Conservation (phyloP, 2,113 vertebrate genomes). For the Kryptolebias marmoratus region DNA sequence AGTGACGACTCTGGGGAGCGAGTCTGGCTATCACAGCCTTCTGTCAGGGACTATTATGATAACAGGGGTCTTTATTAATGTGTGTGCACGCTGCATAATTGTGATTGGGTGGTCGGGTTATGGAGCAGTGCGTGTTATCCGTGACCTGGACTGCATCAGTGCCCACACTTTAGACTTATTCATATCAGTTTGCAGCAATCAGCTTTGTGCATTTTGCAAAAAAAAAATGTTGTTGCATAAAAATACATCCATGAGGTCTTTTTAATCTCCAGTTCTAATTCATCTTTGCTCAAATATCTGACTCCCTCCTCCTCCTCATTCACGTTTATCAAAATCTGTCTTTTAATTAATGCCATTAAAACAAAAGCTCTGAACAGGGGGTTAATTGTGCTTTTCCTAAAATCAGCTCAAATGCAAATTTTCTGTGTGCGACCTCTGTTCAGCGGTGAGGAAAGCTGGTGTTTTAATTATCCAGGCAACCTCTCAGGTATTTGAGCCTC, state of each 20-base stretch:
- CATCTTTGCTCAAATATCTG: neutral
- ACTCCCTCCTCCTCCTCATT: constrained; percentile 6
- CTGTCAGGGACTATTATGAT: constrained; percentile 29
- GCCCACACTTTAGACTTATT: constrained; percentile 5
- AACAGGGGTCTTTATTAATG: constrained; percentile 22
- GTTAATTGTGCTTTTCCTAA: constrained; percentile 56
- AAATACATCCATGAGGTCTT: neutral
- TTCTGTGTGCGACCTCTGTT: constrained; percentile 24
- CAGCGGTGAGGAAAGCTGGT: constrained; percentile 6
- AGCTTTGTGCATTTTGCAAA: too few relatives aligned
- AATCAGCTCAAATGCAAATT: constrained; percentile 48
- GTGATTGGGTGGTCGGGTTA: constrained; percentile 19
- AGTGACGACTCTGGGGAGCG: neutral
- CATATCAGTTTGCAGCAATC: neutral
- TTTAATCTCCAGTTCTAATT: neutral
- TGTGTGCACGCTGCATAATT: constrained; percentile 12
- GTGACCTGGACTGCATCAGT: constrained; percentile 9
- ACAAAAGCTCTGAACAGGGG: constrained; percentile 15
- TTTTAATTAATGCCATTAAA: constrained; percentile 59
- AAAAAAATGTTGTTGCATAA: neutral
- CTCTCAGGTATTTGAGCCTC: constrained; percentile 27
- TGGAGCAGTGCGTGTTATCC: constrained; percentile 2
- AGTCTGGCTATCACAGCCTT: constrained; percentile 20
- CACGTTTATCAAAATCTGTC: constrained; percentile 34
- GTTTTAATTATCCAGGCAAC: constrained; percentile 61